Base-by-base conservation (phyloP, 1,140 invertebrate genomes). In the Pseudomyrmex pallidus region DNA sequence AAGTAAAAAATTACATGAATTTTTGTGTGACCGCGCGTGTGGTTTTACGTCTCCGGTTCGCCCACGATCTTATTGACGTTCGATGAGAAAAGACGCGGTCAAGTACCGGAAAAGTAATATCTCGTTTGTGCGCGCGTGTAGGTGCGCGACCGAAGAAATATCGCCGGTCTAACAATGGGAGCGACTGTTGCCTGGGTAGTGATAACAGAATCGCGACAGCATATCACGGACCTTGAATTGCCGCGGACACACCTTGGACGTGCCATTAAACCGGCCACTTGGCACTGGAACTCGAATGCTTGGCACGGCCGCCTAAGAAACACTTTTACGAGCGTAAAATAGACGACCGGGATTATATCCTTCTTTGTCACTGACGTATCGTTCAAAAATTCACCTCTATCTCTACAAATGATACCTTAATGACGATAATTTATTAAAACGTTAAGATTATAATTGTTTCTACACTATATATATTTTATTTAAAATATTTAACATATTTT, bases 171-270 rank as follows among this genome's bases (percentile, higher is more conserved):
- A 84, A 89, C 87, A 89, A 89, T 88, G 52, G 87, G 20, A 86
- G 66, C 52, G 80, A 74, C 50, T 88, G 85, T 64, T 88, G 66
- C 74, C 84, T 84, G 80, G 67, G 63, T 84, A 84, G 61, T 85
- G 88, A 89, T 89, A 88, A 88, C 82, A 88, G 88, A 89, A 89
- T 88, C 80, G 56, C 74, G 61, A 64, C 70, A 80, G 63, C 87
- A 80, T 89, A 89, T 89, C 84, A 82, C 87, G 87, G 80, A 86
- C 63, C 80, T 86, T 89, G 87, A 89, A 89, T 89, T 67, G 87
- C 52, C 63, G 5, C 22, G 22, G 87, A 70, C 84, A 89, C 87
- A 84, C 87, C 87, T 89, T 74, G 62, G 57, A 70, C 25, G 73
- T 87, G 73, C 87, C 73, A 87, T 87, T 87, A 88, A 84, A 80